A percentile compares a stretch with the other conserved stretches of the same genome.
Conservation (phyloP, 1,140 invertebrate genomes). For the Patella vulgata region DNA sequence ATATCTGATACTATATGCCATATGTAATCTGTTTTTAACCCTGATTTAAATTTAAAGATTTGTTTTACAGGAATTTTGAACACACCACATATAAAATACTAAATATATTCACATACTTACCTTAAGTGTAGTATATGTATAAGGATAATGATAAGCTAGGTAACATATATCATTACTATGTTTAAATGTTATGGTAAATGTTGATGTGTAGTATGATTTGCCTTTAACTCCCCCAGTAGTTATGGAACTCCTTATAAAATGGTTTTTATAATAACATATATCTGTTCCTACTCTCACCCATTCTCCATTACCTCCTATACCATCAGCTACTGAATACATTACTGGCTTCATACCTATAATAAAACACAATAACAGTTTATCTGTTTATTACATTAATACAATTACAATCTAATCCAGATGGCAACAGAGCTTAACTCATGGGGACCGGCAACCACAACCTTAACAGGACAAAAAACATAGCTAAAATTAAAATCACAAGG, state of each 20-base stretch:
- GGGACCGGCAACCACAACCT: no score
- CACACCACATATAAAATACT: no score
- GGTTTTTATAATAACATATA: constrained; percentile 81
- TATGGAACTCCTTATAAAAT: constrained; percentile 60
- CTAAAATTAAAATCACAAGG: no score
- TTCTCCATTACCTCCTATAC: constrained; percentile 73
- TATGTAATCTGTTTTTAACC: no score
- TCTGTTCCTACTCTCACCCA: constrained; percentile 81
- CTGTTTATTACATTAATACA: neutral
- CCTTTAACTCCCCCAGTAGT: constrained; percentile 66
- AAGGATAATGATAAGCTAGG: constrained; percentile 96
- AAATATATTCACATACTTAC: no score
- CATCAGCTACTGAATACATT: constrained; percentile 83
- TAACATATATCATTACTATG: constrained; percentile 92
- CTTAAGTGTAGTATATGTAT: constrained; percentile 85
- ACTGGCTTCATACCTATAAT: constrained; percentile 85
- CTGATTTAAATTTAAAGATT: no score
- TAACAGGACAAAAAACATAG: no score
- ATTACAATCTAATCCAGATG: no score
- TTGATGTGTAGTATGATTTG: constrained; percentile 84
- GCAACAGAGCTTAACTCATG: no score
- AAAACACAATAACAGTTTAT: constrained; percentile 1
- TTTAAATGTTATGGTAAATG: constrained; percentile 92
- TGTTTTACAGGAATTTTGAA: no score
- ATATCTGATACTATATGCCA: no score